A percentile compares a stretch with the other conserved stretches of the same genome.
Evolutionary conservation across 2,797 vertebrate genomes (phyloP).

Genomic region (Poecilia gillii): DNA sequence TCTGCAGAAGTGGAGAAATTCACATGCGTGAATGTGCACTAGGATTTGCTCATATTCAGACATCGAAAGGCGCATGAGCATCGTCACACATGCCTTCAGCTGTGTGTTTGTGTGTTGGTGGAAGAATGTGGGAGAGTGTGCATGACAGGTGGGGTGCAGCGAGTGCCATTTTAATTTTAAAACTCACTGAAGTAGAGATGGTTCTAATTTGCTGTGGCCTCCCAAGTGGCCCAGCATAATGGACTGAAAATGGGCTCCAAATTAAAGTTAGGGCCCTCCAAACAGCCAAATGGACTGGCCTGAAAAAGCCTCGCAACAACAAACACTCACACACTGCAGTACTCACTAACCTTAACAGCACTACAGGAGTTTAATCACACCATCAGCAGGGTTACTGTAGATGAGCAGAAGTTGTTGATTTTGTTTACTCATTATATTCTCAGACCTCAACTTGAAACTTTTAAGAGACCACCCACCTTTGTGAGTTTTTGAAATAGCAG

Average conservation of each 20-base stretch:
- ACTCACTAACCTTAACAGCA: slow-evolving; percentile 19
- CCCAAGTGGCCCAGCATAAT: slow-evolving; percentile 77
- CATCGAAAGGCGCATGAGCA: not conserved
- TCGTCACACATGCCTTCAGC: slow-evolving; percentile 3
- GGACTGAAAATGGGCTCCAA: slow-evolving; percentile 77
- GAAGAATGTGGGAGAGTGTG: slow-evolving; percentile 33
- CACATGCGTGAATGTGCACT: slow-evolving; percentile 8
- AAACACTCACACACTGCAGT: slow-evolving; percentile 12
- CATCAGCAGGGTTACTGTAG: slow-evolving; percentile 31
- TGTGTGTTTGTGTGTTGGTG: slow-evolving; percentile 21
- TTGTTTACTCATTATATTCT: slow-evolving; percentile 17
- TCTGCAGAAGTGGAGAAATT: slow-evolving; percentile 4
- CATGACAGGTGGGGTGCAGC: slow-evolving; percentile 67
- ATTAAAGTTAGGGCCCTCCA: slow-evolving; percentile 71
- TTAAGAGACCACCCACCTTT: slow-evolving; percentile 4
- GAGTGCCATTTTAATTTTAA: slow-evolving; percentile 78
- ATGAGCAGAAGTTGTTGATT: slow-evolving; percentile 31
- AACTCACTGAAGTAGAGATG: slow-evolving; percentile 81
- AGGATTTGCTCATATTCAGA: not conserved
- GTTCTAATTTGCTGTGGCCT: slow-evolving; percentile 78
- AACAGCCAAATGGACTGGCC: slow-evolving; percentile 58
- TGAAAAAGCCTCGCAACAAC: slow-evolving; percentile 21
- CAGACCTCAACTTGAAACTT: slow-evolving; percentile 17
- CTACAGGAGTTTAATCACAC: slow-evolving; percentile 35
- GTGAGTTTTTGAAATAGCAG: not conserved